Evolutionary conservation across 2,113 vertebrate species (phyloP).

Genomic region (Gambusia holbrooki): DNA sequence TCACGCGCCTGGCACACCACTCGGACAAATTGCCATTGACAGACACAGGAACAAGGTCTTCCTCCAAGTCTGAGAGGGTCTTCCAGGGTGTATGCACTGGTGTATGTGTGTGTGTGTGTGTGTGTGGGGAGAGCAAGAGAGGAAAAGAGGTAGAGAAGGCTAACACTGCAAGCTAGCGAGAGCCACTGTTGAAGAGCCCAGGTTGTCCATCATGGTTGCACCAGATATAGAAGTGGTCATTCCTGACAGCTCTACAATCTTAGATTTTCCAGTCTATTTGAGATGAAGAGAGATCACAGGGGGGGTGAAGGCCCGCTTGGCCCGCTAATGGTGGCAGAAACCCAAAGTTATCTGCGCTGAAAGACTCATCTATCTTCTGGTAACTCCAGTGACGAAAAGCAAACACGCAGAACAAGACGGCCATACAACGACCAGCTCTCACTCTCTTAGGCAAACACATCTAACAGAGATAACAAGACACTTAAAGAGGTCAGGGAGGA

Average conservation of each 20-base stretch:
- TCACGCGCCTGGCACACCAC: conserved; percentile 37
- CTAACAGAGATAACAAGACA: conserved; percentile 71
- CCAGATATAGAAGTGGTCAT: conserved; percentile 62
- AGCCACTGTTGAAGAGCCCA: conserved; percentile 8
- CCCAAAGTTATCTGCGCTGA: conserved; percentile 58
- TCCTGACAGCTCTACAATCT: conserved; percentile 55
- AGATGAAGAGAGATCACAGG: conserved; percentile 61
- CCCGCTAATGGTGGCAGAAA: conserved; percentile 54
- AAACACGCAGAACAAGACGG: conserved; percentile 77
- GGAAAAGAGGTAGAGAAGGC: no score
- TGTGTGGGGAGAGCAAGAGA: not conserved
- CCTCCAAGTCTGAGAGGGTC: conserved; percentile 4
- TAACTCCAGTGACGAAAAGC: conserved; percentile 71
- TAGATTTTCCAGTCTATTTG: conserved; percentile 68
- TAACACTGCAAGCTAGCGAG: conserved; percentile 17
- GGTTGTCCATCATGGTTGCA: conserved; percentile 64
- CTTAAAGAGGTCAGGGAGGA: conserved; percentile 53
- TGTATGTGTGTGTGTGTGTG: not conserved
- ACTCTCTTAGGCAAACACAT: conserved; percentile 57
- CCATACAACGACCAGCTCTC: conserved; percentile 65
- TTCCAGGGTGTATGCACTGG: not conserved
- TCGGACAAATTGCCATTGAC: conserved; percentile 48
- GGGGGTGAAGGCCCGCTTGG: conserved; percentile 32
- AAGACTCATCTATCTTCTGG: conserved; percentile 79
- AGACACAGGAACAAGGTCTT: conserved; percentile 46